phyloP scores from a whole-genome alignment of 2,113 vertebrate genomes.

The Cyprinodon tularosa region DNA sequence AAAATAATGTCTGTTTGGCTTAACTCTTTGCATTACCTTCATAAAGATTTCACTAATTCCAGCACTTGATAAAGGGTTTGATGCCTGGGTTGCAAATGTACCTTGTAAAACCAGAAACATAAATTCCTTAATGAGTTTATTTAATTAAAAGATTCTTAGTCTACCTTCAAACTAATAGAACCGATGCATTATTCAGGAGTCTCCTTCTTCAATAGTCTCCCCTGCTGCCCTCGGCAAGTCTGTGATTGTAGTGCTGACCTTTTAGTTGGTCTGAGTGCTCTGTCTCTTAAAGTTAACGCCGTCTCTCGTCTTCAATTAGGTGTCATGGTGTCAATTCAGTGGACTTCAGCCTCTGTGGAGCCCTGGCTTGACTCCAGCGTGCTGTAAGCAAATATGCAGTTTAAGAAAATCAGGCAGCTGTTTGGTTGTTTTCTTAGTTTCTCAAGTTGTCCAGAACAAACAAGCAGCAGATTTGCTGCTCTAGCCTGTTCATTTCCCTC shows the following conservation, averaged over 20 bases:
- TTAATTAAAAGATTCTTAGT: not conserved
- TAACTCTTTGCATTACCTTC: no score
- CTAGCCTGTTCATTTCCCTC: conserved; percentile 3
- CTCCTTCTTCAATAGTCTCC: conserved; percentile 16
- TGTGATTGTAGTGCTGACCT: conserved; percentile 55
- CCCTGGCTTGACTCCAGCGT: conserved; percentile 6
- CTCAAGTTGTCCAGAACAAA: conserved; percentile 2
- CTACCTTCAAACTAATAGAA: conserved; percentile 1
- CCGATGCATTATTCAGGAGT: not conserved
- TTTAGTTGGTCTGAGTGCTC: conserved; percentile 38
- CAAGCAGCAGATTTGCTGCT: not conserved
- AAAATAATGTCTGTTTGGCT: no score
- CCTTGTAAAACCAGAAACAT: no score
- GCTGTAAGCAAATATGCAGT: not conserved
- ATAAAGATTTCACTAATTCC: no score
- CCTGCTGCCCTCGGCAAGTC: conserved; percentile 5
- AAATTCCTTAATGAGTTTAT: not conserved
- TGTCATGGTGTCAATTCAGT: conserved; percentile 6
- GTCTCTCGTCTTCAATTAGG: conserved; percentile 9
- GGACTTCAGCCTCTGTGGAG: conserved; percentile 14
- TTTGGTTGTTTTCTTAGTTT: conserved; percentile 10
- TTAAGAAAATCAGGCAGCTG: conserved; percentile 32
- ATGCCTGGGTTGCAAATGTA: no score
- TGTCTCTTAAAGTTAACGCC: conserved; percentile 28
- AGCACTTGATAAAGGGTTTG: no score